Evolutionary conservation across 2,113 vertebrate species (phyloP), one percentile per base, ranked within the genome.

Genomic region (Sylvilagus bachmani): DNA sequence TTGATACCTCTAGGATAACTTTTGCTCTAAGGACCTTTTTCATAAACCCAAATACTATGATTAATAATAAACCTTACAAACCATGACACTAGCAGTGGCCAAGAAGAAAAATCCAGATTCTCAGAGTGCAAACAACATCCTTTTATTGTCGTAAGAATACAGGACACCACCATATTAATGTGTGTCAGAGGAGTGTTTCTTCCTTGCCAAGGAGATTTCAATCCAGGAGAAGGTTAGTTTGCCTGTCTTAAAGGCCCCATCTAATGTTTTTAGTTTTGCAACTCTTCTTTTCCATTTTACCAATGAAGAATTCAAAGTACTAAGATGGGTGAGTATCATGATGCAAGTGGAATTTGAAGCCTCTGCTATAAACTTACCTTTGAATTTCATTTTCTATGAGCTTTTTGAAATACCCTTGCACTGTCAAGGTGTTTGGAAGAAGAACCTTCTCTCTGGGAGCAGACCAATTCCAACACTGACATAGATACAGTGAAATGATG

Each of bases 11-110:
- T 33, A 2, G 27, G 83, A 78, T 38, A 58, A 3, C 17, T 38
- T 62, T 89, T 25, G 93, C 61, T 88, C 25, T 58, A 69, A 62
- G 36, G 36, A 16, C 5, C 36, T 73, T 86, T 84, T 95, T n/a
- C 91, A 86, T 89, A 86, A 62, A 49, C 31, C 78, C 75, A 89
- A 6, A n/a, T 33, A 51, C 49, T 71, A 67, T 36, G 21, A 29
- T 64, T 82, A 24, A 71, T 38, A 70, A 49, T 49, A 87, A 79
- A 78, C 71, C 36, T 70, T 38, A 38, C 25, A 69, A 82, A 79
- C 51, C 27, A 25, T 6, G 66, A 58, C 38, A 29, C 9, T 1
- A 31, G 64, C 70, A 53, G 51, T 36, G 73, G 51, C 38, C 67
- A 38, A 58, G 62, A 36, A 64, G 66, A 62, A 55, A 61, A 64